A percentile compares a stretch with the other conserved stretches of the same genome.
phyloP scores from a whole-genome alignment of 2,113 vertebrate genomes.

The Scopus umbretta region DNA sequence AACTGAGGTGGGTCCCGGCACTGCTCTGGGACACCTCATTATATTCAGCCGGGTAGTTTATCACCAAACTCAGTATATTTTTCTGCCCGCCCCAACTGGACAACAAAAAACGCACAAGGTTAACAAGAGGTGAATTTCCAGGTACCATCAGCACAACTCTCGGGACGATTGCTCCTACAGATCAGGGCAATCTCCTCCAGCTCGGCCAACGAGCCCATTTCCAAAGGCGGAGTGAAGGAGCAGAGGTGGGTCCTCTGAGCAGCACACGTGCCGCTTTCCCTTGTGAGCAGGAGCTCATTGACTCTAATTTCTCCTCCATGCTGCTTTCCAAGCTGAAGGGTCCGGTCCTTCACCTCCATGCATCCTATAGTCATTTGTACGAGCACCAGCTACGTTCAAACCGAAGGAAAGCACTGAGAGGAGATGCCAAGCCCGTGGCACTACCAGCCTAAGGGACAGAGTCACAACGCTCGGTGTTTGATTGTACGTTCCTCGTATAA shows the following conservation, averaged over 20 bases:
- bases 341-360: background rate
- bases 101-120: background rate
- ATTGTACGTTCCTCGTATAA: rapidly evolving
- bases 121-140: background rate
- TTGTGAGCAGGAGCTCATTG: rapidly evolving
- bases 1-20: background rate
- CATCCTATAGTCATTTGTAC: rapidly evolving
- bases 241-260: background rate
- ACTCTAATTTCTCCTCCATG: background rate
- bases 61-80: background rate
- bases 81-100: background rate
- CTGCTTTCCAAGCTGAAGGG: background rate
- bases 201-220: background rate
- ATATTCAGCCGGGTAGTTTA: background rate
- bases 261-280: rapidly evolving
- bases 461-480: rapidly evolving
- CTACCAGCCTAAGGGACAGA: rapidly evolving
- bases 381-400: background rate
- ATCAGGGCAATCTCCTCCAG: too few species aligned
- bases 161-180: rapidly evolving
- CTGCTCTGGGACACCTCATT: background rate
- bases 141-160: background rate
- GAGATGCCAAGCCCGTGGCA: background rate
- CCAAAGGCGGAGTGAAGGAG: rapidly evolving
- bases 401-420: background rate